Conservation (phyloP, 2,113 vertebrate species). For the Ramphastos sulfuratus region DNA sequence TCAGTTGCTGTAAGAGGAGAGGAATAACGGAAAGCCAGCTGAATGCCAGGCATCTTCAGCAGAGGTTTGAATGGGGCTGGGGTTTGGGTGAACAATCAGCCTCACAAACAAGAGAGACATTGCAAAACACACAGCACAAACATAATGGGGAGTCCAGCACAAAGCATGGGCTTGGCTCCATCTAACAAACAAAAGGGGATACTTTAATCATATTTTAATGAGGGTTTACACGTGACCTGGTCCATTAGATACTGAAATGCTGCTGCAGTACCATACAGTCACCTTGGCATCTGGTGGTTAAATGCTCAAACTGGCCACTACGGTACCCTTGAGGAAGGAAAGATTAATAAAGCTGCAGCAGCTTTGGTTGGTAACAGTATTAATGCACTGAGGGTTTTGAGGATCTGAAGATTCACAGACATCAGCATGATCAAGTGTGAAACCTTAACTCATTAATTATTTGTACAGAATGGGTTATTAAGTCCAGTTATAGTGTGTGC, state of each 20-base stretch:
- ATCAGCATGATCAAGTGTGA: not conserved
- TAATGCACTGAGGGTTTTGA: not conserved
- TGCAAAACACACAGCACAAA: slow-evolving; percentile 1
- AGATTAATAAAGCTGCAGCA: slow-evolving; percentile 6
- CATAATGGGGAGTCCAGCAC: not conserved
- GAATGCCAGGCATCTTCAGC: not conserved
- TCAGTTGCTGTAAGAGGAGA: not conserved
- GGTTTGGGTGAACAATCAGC: not conserved
- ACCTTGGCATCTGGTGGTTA: slow-evolving; percentile 13
- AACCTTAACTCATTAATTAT: not conserved
- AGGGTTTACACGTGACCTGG: slow-evolving; percentile 10
- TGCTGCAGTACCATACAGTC: not conserved
- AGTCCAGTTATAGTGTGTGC: no score
- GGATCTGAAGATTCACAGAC: not conserved
- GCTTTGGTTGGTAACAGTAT: not conserved
- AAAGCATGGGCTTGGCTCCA: slow-evolving; percentile 8
- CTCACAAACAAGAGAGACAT: not conserved
- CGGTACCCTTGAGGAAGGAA: not conserved
- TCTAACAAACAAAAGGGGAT: slow-evolving; percentile 8
- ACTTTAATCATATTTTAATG: slow-evolving; percentile 53
- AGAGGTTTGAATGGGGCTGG: not conserved
- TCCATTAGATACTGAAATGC: slow-evolving; percentile 14
- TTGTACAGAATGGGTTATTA: not conserved
- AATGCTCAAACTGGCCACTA: not conserved
- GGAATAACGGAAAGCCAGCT: not conserved